These are phyloP conservation scores for Acrossocheilus fasciatus DNA, from an alignment of 2,797 vertebrate genomes.

Conservation along the genomic window DNA sequence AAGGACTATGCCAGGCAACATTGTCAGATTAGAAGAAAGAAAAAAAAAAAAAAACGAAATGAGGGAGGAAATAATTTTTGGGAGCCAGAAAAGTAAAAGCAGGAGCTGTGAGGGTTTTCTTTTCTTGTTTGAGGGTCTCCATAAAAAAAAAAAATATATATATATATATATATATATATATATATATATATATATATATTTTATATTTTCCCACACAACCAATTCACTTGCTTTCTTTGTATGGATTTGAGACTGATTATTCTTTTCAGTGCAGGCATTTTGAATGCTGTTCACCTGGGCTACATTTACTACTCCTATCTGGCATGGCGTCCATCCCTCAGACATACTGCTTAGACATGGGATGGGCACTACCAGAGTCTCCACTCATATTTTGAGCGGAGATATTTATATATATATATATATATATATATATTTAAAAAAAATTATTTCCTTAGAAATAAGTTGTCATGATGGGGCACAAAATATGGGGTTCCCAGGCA, in stretches of 20 bases:
- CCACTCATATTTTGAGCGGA: background rate
- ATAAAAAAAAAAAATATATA: background rate
- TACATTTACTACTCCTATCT: conserved; percentile 77
- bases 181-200: no score
- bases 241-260: background rate
- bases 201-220: conserved; percentile 6
- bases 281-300: conserved; percentile 66
- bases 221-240: background rate
- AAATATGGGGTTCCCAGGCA: conserved; percentile 32
- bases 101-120: background rate
- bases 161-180: no score
- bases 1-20: background rate
- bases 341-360: conserved; percentile 59
- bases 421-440: background rate
- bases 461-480: background rate
- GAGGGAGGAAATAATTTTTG: conserved; percentile 52
- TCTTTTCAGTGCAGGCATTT: conserved; percentile 70
- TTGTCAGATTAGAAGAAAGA: background rate
- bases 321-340: conserved; percentile 61
- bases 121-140: background rate
- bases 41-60: background rate
- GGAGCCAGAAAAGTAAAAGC: conserved; percentile 14
- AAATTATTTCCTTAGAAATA: conserved; percentile 27
- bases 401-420: no score
- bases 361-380: conserved; percentile 58